Evolutionary conservation across 2,888 invertebrate genomes (phyloP).

Genomic region (Drosophila atroscutellata): DNA sequence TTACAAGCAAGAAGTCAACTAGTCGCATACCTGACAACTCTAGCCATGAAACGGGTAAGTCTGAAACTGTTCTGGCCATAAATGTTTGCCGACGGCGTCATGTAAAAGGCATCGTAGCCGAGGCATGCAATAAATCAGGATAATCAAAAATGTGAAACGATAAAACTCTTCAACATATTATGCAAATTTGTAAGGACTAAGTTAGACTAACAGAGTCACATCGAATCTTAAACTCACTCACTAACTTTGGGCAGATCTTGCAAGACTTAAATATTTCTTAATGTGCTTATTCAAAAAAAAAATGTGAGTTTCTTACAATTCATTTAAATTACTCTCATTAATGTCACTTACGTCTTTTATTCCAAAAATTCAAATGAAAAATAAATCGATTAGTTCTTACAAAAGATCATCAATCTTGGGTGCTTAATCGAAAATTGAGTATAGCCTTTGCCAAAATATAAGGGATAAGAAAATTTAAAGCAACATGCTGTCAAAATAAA

Average conservation of each 20-base stretch:
- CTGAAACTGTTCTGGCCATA: slow-evolving; percentile 43
- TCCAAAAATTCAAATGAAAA: not conserved
- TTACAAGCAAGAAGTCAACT: slow-evolving; percentile 50
- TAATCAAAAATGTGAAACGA: slow-evolving; percentile 55
- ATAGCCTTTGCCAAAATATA: not conserved
- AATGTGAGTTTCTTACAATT: not conserved
- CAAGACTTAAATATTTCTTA: not conserved
- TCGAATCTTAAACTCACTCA: slow-evolving; percentile 12
- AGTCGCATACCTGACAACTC: slow-evolving; percentile 65
- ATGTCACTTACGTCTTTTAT: not conserved
- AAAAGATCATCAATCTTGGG: not conserved
- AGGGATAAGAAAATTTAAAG: slow-evolving; percentile 25
- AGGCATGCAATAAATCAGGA: slow-evolving; percentile 56
- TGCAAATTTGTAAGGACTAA: slow-evolving; percentile 38
- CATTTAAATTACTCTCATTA: not conserved
- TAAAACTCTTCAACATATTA: slow-evolving; percentile 53
- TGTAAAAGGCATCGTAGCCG: slow-evolving; percentile 44
- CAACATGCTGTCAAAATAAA: slow-evolving; percentile 40
- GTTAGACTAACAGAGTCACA: not conserved
- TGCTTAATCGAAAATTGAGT: not conserved
- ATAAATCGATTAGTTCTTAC: not conserved
- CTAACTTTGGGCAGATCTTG: not conserved
- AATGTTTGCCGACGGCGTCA: slow-evolving; percentile 50
- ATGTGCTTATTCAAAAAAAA: not conserved
- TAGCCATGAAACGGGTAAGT: slow-evolving; percentile 74